phyloP scores from a whole-genome alignment of 1,140 invertebrate genomes.

The Macrocentrus cingulum region DNA sequence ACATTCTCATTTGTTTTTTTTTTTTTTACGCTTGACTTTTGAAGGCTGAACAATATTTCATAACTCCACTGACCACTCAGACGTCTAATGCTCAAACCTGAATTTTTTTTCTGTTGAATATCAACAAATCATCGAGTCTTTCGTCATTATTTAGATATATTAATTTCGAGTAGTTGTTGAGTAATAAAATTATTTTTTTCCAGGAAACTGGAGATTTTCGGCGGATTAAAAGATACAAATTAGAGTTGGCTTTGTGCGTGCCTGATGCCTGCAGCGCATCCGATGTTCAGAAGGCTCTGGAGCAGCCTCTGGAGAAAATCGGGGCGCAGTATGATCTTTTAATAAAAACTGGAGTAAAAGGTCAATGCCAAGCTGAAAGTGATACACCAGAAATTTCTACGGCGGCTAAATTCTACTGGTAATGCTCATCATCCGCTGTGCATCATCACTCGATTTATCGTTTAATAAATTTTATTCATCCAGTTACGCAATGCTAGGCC shows the following conservation, averaged over 20 bases:
- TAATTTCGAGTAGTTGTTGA: no score
- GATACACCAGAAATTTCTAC: slow-evolving; percentile 30
- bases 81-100: no score
- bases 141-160: no score
- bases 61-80: no score
- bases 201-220: slow-evolving; percentile 32
- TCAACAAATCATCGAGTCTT: no score
- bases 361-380: slow-evolving; percentile 31
- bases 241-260: slow-evolving; percentile 49
- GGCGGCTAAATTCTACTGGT: slow-evolving; percentile 29
- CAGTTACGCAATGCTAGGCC: slow-evolving; percentile 26
- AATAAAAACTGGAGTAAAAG: slow-evolving; percentile 33
- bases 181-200: neutral
- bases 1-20: neutral
- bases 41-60: neutral
- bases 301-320: slow-evolving; percentile 28
- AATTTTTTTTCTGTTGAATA: no score
- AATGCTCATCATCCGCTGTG: slow-evolving; percentile 3
- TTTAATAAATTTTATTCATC: slow-evolving; percentile 16
- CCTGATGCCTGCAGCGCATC: slow-evolving; percentile 39
- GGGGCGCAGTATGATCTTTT: slow-evolving; percentile 23
- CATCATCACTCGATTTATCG: slow-evolving; percentile 3
- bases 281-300: slow-evolving; percentile 36
- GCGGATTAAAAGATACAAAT: slow-evolving; percentile 21
- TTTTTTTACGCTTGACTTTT: neutral